A percentile compares a stretch with the other conserved stretches of the same genome.
These are phyloP conservation scores for Procambarus clarkii DNA, from an alignment of 1,140 invertebrate genomes.

Conservation along the genomic window DNA sequence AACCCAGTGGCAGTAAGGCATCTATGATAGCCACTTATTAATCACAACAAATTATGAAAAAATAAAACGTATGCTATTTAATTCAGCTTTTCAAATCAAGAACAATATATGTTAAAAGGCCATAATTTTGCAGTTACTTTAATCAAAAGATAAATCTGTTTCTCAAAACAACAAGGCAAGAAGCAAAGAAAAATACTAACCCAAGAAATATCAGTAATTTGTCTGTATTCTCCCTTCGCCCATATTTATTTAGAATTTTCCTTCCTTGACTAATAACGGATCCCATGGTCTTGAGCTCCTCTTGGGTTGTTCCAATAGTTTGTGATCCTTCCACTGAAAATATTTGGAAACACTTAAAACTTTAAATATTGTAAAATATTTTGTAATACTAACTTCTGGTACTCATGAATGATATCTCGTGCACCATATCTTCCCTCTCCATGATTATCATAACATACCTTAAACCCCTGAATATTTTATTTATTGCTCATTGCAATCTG, in stretches of 20 bases:
- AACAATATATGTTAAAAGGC: no score
- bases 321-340: constrained; percentile 75
- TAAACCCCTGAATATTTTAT: no score
- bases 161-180: constrained; percentile 85
- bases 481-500: no score
- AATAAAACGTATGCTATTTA: no score
- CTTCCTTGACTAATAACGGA: constrained; percentile 91
- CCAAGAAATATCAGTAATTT: constrained; percentile 93
- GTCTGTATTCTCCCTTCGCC: constrained; percentile 93
- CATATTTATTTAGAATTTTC: constrained; percentile 95
- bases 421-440: no score
- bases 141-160: constrained; percentile 69
- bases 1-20: no score
- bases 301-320: constrained; percentile 82
- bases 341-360: not conserved
- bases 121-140: no score
- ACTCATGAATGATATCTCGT: no score
- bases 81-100: no score
- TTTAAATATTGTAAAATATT: not conserved
- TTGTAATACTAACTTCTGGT: not conserved
- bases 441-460: no score
- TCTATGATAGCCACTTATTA: no score
- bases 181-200: constrained; percentile 93
- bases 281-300: constrained; percentile 91
- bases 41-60: no score